These are phyloP conservation scores for Oegoconia quadripuncta DNA, from an alignment of 2,888 invertebrate genomes.

Conservation along the genomic window DNA sequence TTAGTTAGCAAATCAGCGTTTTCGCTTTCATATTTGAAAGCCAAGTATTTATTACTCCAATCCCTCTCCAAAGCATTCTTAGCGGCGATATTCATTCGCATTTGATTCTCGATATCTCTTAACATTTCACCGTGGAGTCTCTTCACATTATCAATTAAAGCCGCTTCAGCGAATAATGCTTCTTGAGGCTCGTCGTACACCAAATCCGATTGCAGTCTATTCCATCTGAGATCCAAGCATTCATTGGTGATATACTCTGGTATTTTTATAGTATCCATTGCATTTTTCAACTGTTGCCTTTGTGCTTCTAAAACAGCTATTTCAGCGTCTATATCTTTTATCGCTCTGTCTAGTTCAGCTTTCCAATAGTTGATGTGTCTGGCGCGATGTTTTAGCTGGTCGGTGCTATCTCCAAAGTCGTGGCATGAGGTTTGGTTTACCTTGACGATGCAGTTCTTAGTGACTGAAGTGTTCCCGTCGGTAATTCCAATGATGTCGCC, in stretches of 20 bases:
- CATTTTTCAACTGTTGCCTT: conserved; percentile 68
- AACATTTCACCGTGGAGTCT: conserved; percentile 81
- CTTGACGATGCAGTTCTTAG: conserved; percentile 67
- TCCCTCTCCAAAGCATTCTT: conserved; percentile 90
- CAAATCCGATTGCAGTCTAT: conserved; percentile 85
- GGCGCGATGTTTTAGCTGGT: conserved; percentile 57
- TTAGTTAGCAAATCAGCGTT: conserved; percentile 85
- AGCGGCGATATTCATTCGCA: conserved; percentile 85
- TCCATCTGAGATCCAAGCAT: conserved; percentile 83
- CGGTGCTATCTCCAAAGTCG: conserved; percentile 61
- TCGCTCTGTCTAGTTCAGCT: conserved; percentile 61
- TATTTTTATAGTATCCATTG: conserved; percentile 55
- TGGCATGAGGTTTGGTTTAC: conserved; percentile 65
- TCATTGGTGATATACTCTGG: conserved; percentile 79
- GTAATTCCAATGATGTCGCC: conserved; percentile 65
- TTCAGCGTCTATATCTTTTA: conserved; percentile 64
- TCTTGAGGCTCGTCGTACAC: conserved; percentile 87
- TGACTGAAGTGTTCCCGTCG: conserved; percentile 60
- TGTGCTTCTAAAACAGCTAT: conserved; percentile 52
- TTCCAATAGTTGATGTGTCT: conserved; percentile 73
- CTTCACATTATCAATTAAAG: conserved; percentile 84
- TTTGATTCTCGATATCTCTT: conserved; percentile 83
- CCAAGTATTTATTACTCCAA: conserved; percentile 92
- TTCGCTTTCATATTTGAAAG: conserved; percentile 86
- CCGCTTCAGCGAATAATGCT: conserved; percentile 84